Evolutionary conservation across 2,888 invertebrate species (phyloP).

Genomic region (Gortyna flavago): DNA sequence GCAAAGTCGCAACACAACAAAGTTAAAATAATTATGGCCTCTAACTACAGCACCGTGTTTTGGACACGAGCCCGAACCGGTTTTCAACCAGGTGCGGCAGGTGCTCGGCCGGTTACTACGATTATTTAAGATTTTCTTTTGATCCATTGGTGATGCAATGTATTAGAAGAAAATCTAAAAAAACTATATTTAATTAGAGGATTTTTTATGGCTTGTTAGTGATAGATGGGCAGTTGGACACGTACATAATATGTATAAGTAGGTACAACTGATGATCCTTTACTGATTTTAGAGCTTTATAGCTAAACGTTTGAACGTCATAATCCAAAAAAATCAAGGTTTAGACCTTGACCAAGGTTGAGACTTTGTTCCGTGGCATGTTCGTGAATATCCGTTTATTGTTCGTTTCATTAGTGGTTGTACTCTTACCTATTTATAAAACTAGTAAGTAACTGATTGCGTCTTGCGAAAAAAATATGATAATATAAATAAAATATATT

Average conservation of each 20-base stretch:
- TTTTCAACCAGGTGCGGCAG: too few relatives aligned
- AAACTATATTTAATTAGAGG: background rate
- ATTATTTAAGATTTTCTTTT: background rate
- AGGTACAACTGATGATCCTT: too few relatives aligned
- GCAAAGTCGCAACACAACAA: background rate
- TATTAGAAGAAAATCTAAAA: background rate
- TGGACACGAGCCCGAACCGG: constrained; percentile 24
- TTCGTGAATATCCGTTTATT: too few relatives aligned
- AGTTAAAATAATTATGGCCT: background rate
- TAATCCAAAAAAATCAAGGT: constrained; percentile 54
- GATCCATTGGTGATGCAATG: background rate
- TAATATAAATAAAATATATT: too few relatives aligned
- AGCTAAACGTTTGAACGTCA: constrained; percentile 34
- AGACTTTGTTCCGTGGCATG: too few relatives aligned
- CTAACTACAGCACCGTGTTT: background rate
- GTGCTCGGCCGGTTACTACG: background rate
- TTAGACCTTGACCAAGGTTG: too few relatives aligned
- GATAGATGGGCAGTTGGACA: too few relatives aligned
- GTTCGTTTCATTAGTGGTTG: too few relatives aligned
- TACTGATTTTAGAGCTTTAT: constrained; percentile 18
- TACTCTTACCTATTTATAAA: too few relatives aligned
- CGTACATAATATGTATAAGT: background rate
- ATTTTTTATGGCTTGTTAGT: background rate
- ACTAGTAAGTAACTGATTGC: too few relatives aligned
- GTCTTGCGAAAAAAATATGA: too few relatives aligned